A percentile compares a stretch with the other conserved stretches of the same genome.
Conservation (phyloP, 2,888 invertebrate genomes). For the Idaea straminata region DNA sequence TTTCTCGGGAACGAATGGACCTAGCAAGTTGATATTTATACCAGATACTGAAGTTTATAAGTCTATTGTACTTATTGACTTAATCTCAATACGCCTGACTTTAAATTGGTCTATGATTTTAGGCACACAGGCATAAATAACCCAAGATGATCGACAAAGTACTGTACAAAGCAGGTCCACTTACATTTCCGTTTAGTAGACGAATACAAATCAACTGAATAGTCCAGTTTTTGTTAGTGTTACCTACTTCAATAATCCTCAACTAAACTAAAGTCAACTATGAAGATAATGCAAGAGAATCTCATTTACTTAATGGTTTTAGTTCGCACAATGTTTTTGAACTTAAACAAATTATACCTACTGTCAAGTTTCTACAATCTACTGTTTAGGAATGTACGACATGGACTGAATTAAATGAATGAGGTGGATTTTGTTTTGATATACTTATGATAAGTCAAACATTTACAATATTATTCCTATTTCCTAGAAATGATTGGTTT, state of each 20-base stretch:
- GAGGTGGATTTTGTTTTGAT: neutral
- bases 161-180: no score
- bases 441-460: neutral
- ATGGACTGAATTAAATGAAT: neutral
- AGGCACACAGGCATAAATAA: no score
- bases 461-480: no score
- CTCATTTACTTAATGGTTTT: conserved; percentile 31
- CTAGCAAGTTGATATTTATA: no score
- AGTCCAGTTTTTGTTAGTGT: neutral
- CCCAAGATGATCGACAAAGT: no score
- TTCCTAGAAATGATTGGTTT: no score
- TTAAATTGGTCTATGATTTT: no score
- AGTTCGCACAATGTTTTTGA: conserved; percentile 28
- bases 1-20: no score
- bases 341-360: conserved; percentile 26
- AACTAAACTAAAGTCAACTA: neutral
- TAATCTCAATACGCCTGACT: no score
- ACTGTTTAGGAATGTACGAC: neutral
- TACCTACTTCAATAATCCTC: neutral
- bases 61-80: no score
- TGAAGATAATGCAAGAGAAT: conserved; percentile 23
- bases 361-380: conserved; percentile 3
- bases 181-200: no score
- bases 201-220: neutral
- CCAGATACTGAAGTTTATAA: no score